phyloP scores from a whole-genome alignment of 1,140 invertebrate genomes.

The Galleria mellonella region DNA sequence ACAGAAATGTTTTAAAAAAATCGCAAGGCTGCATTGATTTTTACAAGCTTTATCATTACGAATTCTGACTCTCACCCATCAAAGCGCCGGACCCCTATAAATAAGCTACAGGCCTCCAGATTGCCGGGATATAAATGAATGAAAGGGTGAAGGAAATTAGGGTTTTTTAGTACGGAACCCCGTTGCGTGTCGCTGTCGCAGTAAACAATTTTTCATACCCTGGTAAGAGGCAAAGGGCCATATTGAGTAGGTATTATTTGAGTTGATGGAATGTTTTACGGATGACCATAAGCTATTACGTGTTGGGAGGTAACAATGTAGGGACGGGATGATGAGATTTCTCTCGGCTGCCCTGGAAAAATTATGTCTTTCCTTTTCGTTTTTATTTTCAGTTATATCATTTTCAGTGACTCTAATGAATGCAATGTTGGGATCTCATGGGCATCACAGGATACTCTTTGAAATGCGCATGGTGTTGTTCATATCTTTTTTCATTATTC shows the following conservation, averaged over 20 bases:
- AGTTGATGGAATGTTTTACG: constrained; percentile 45
- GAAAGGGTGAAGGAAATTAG: constrained; percentile 71
- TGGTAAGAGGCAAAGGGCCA: constrained; percentile 31
- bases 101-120: constrained; percentile 66
- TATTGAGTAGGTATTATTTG: constrained; percentile 35
- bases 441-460: too few relatives aligned
- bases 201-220: constrained; percentile 67
- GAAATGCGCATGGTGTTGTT: too few relatives aligned
- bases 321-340: background rate
- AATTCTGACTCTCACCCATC: constrained; percentile 63
- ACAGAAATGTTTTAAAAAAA: background rate
- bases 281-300: constrained; percentile 10
- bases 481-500: too few relatives aligned
- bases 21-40: constrained; percentile 31
- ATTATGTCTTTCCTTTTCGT: too few relatives aligned
- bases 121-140: constrained; percentile 70
- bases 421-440: too few relatives aligned
- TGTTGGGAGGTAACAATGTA: background rate
- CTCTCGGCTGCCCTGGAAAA: too few relatives aligned
- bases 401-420: too few relatives aligned
- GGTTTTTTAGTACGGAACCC: constrained; percentile 63
- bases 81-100: constrained; percentile 63
- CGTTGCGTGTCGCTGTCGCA: constrained; percentile 34
- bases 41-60: constrained; percentile 67
- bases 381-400: too few relatives aligned